Evolutionary conservation across 2,113 vertebrate species (phyloP), one percentile per base, ranked within the genome.

Genomic region (Nipponia nippon): DNA sequence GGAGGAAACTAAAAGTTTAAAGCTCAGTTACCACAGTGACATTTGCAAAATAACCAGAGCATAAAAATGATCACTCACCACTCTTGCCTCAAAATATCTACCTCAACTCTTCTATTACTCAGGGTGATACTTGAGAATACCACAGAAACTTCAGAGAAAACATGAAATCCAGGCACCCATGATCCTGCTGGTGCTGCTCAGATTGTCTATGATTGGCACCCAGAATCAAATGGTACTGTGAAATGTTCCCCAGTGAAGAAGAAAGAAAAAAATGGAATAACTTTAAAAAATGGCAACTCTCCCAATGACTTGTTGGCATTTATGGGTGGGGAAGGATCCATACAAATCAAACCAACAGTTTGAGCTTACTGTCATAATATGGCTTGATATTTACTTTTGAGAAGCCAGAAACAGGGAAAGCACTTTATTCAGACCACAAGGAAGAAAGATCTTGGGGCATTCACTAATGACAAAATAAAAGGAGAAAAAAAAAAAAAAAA

Each of bases 391-490:
- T 47, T 77, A 83, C 34, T 88, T 89, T 66, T 81, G 69, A 92
- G 67, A 85, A 53, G 50, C 23, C 47, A 93, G 71, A 93, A 94
- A 81, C 16, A 44, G 32, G 29, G 38, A 93, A 90, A 90, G 34
- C 23, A 85, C 36, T 95, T 76, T 62, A 89, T 83, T 93, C 50
- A 92, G 69, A 90, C 29, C 67, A 94, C 56, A 81, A 30, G 13
- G 32, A 93, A 79, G 46, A 94, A 71, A 65, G 38, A 90, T 13
- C n/a, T 71, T 58, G 52, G 30, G 71, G 26, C 49, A 79, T 30
- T 30, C 38, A 75, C 10, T 40, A 83, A 75, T 25, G 34, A 85
- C 6, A 19, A 20, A 65, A 49, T 75, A 29, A 14, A 19, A 13
- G 6, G 4, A 4, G 9, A 1, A 3, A 11, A 9, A 27, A 19